These are phyloP conservation scores for Empis stercorea DNA, from an alignment of 2,888 invertebrate genomes.

Conservation along the genomic window DNA sequence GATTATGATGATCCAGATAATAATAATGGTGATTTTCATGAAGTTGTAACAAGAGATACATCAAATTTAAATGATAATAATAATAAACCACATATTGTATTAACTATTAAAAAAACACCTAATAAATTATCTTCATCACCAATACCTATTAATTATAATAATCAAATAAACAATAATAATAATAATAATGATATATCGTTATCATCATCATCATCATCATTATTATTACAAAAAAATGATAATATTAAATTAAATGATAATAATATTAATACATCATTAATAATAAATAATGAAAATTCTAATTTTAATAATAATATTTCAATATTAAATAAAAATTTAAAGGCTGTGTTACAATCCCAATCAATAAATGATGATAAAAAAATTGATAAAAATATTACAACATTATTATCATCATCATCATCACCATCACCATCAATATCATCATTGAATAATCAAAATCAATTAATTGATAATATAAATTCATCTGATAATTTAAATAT, in stretches of 20 bases:
- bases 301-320: no score
- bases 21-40: slow-evolving; percentile 19
- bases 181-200: no score
- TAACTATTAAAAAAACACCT: slow-evolving; percentile 31
- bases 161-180: no score
- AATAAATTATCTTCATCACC: slow-evolving; percentile 15
- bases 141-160: no score
- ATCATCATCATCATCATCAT: slow-evolving; percentile 8
- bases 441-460: slow-evolving; percentile 1
- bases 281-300: no score
- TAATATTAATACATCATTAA: no score
- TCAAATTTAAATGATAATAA: slow-evolving; percentile 20
- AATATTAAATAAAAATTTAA: no score
- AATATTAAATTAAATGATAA: no score
- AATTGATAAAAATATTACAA: no score
- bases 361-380: no score
- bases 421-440: neutral
- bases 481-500: slow-evolving; percentile 11
- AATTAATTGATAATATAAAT: slow-evolving; percentile 10
- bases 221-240: neutral
- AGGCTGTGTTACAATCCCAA: no score
- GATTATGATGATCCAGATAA: slow-evolving; percentile 10
- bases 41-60: slow-evolving; percentile 23
- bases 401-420: neutral
- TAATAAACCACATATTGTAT: slow-evolving; percentile 22